A percentile compares a stretch with the other conserved stretches of the same genome.
Conservation (phyloP, 2,888 invertebrate genomes). For the Polydrusus cervinus region DNA sequence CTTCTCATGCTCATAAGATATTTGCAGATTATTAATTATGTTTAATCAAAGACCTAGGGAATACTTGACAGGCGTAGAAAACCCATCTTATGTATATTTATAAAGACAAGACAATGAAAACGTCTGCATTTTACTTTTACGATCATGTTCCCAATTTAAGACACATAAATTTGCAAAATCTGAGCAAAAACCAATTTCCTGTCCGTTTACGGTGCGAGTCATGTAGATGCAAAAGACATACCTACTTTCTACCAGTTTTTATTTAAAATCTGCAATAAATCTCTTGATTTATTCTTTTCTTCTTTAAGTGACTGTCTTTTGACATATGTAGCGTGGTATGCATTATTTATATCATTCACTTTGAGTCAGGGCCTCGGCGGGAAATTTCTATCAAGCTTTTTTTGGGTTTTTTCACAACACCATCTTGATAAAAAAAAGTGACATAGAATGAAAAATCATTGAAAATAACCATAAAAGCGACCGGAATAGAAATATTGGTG, state of each 20-base stretch:
- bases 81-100: no score
- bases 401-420: no score
- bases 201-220: slow-evolving; percentile 22
- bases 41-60: no score
- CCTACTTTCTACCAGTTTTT: slow-evolving; percentile 44
- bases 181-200: slow-evolving; percentile 15
- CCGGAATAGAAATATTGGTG: no score
- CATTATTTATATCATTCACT: slow-evolving; percentile 30
- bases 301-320: slow-evolving; percentile 19
- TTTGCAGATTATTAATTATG: no score
- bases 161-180: slow-evolving; percentile 13
- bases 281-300: slow-evolving; percentile 19
- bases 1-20: no score
- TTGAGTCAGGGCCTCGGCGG: neutral
- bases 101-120: no score
- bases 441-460: no score
- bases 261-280: slow-evolving; percentile 38
- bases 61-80: no score
- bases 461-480: no score
- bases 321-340: slow-evolving; percentile 28
- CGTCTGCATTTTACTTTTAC: neutral
- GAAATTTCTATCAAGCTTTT: no score
- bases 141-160: neutral
- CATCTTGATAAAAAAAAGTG: no score
- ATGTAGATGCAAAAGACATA: slow-evolving; percentile 35